Evolutionary conservation across 2,888 invertebrate species (phyloP).

Genomic region (Dasysyrphus tricinctus): DNA sequence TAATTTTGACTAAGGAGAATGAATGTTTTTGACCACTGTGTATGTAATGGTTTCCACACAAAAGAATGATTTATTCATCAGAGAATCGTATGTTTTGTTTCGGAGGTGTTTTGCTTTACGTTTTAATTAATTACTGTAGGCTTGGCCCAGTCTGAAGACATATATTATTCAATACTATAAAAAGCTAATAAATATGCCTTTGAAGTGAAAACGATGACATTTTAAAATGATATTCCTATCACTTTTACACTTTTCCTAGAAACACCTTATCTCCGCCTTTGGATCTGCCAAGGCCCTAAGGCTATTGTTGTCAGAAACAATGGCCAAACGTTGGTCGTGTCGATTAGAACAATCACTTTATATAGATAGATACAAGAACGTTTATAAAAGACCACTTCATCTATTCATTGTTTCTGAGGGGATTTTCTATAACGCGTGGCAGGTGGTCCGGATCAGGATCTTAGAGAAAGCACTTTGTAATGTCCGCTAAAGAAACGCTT

Average conservation of each 20-base stretch:
- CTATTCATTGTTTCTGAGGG: slow-evolving; percentile 41
- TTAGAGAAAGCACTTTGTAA: slow-evolving; percentile 12
- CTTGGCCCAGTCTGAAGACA: neutral
- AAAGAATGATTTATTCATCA: slow-evolving; percentile 5
- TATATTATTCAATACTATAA: neutral
- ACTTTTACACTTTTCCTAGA: neutral
- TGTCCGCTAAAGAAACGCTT: slow-evolving; percentile 11
- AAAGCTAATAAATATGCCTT: slow-evolving; percentile 4
- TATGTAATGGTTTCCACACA: neutral
- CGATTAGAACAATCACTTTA: slow-evolving; percentile 62
- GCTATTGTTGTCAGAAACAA: slow-evolving; percentile 53
- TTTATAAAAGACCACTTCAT: slow-evolving; percentile 38
- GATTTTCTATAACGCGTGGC: slow-evolving; percentile 35
- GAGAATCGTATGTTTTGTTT: neutral
- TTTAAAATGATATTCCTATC: slow-evolving; percentile 18
- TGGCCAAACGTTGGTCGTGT: slow-evolving; percentile 23
- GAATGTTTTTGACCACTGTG: no score
- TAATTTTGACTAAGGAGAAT: no score
- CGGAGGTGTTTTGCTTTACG: neutral
- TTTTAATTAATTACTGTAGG: slow-evolving; percentile 30
- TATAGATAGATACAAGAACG: slow-evolving; percentile 13
- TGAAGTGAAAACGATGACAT: slow-evolving; percentile 28
- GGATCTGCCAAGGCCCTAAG: no score
- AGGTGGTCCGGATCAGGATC: slow-evolving; percentile 31
- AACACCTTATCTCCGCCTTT: slow-evolving; percentile 13